phyloP scores from a whole-genome alignment of 2,888 invertebrate genomes.

The Hipparchia sbordonii region DNA sequence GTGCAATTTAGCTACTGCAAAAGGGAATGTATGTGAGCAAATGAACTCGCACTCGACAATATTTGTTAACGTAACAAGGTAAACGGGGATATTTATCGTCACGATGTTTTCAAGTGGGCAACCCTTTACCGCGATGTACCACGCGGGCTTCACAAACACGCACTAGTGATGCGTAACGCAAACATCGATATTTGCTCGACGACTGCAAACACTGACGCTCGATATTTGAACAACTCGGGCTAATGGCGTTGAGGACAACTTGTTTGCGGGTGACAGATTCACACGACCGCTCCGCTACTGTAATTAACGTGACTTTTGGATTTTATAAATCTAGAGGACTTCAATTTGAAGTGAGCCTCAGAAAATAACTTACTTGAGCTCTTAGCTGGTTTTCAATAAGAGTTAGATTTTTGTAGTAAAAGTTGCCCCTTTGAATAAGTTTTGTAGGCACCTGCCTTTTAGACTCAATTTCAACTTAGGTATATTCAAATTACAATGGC shows the following conservation, averaged over 20 bases:
- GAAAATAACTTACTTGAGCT: no score
- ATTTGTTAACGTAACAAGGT: slow-evolving; percentile 70
- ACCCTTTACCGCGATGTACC: slow-evolving; percentile 73
- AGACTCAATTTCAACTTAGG: slow-evolving; percentile 18
- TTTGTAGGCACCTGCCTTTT: background rate
- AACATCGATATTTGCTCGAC: slow-evolving; percentile 78
- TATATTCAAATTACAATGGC: slow-evolving; percentile 28
- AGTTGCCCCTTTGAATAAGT: background rate
- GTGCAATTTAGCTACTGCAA: slow-evolving; percentile 44
- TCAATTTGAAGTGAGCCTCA: background rate
- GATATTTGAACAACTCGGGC: slow-evolving; percentile 76
- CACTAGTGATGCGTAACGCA: slow-evolving; percentile 82
- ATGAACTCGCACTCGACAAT: slow-evolving; percentile 54
- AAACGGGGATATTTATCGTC: slow-evolving; percentile 76
- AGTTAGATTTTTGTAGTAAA: background rate
- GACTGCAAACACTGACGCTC: slow-evolving; percentile 75
- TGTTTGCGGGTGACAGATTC: slow-evolving; percentile 67
- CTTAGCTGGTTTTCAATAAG: background rate
- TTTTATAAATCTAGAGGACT: background rate
- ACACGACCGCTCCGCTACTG: slow-evolving; percentile 66
- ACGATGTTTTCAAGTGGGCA: slow-evolving; percentile 71
- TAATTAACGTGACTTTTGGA: slow-evolving; percentile 55
- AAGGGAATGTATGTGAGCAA: slow-evolving; percentile 43
- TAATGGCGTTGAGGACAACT: slow-evolving; percentile 70
- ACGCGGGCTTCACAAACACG: slow-evolving; percentile 70